Base-by-base conservation (phyloP, 2,888 invertebrate genomes). In the Drosophila merina region DNA sequence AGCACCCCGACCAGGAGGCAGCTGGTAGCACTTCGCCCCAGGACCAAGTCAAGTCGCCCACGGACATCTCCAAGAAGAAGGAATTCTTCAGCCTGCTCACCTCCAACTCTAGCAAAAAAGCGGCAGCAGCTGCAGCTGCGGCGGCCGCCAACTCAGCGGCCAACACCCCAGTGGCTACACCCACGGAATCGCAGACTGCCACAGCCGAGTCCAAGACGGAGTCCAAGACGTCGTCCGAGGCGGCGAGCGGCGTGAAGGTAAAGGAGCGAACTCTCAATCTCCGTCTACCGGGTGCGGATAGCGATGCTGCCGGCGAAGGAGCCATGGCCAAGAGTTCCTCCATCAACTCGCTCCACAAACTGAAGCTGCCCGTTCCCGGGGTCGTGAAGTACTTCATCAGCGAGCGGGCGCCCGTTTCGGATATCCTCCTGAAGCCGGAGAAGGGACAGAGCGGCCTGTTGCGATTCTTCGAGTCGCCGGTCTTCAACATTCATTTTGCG, bases 401-500 rank as follows among this genome's bases (percentile, higher is more conserved):
- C 58, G 91, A 91, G 45, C 87, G 89, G 38, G 69, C 76, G 0
- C 57, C 75, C 0, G 57, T 69, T 33, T 70, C 76, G 38, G 75
- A 78, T 10, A 28, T 68, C 14, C 77, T 77, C 47, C 79, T 79
- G 47, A 90, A 88, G 82, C 87, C 87, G 72, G 92, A 91, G 69
- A 90, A 90, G 76, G 91, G 91, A 47, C 89, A 91, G 55, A 91
- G 90, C 72, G 92, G 92, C 20, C 77, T 92, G 12, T 72, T 92
- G 74, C 83, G 99, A 88, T 94, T 99, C 89, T 98, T 99, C 91
- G 98, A 99, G 93, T 98, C 99, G 86, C 98, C 97, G 93, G 94
- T 98, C 87, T 98, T 99, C 93, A 98, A 99, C 92, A 98, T 99
- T 94, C 97, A 98, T 79, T 98, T 99, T 94, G 99, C 99, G 75